Evolutionary conservation across 2,113 vertebrate species (phyloP), one percentile per base, ranked within the genome.

Genomic region (Halcyon senegalensis): DNA sequence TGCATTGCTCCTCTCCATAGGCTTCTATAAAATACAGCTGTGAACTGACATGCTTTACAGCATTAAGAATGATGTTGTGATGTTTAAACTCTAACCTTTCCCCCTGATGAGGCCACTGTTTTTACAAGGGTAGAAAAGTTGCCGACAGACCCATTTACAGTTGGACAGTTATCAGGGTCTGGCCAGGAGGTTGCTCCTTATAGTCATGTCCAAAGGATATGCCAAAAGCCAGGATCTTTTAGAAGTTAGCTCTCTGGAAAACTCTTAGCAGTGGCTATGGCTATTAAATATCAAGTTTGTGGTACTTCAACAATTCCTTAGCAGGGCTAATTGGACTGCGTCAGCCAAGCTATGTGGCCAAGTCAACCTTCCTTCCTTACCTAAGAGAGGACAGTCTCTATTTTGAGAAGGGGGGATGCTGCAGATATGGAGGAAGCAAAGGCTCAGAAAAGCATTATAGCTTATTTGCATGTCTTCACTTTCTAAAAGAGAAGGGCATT

Each of bases 181-280:
- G 19, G 10, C 12, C 46, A 23, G 76, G 35, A 62, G 27, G 12
- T 7, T 33, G 24, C 16, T 78, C 44, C 55, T 55, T 59, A 11
- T 3, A n/a, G 35, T 33, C 5, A 2, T 0, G 5, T 41, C 15
- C 73, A n/a, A 55, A 15, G 16, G 31, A 41, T 3, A 2, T 6
- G 8, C 27, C 37, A 35, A 75, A 91, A 84, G 13, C 10, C 37
- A 20, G 35, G 41, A 35, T 28, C 50, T 59, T 68, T 69, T 19
- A 91, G 44, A 56, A 84, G 50, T 31, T 14, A 94, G 5, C 19
- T 15, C 59, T 41, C 51, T 87, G 74, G 16, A 46, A 70, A 67
- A 63, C 31, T 6, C 50, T 50, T 70, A 87, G 24, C 20, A 25
- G 4, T 2, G 4, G 56, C 66, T 35, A 35, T 10, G 20, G 46